Evolutionary conservation across 1,140 invertebrate species (phyloP).

Genomic region (Temnothorax longispinosus): DNA sequence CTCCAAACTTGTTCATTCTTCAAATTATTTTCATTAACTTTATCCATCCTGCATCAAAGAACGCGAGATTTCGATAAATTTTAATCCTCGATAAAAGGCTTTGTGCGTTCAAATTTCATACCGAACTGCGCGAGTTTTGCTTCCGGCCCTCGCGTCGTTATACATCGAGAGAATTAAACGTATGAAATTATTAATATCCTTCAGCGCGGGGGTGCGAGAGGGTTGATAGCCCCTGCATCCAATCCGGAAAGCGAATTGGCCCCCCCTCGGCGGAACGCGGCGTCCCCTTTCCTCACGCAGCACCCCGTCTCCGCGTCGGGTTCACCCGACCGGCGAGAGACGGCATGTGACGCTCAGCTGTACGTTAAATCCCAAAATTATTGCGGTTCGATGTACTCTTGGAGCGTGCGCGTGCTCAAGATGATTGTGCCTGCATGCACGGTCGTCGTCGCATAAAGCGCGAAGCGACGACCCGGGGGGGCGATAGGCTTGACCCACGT

Average conservation of each 20-base stretch:
- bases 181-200: constrained; percentile 81
- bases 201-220: constrained; percentile 59
- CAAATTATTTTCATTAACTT: not conserved
- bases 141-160: not conserved
- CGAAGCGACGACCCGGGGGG: not conserved
- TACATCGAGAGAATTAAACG: constrained; percentile 73
- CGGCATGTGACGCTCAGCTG: constrained; percentile 81
- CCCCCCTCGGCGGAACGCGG: constrained; percentile 69
- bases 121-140: not conserved
- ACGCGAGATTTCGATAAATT: not conserved
- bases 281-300: constrained; percentile 46
- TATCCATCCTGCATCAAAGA: too few species aligned
- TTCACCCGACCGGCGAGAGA: constrained; percentile 48
- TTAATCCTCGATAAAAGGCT: not conserved
- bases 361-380: constrained; percentile 82
- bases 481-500: constrained; percentile 32
- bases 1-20: not conserved
- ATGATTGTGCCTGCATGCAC: constrained; percentile 52
- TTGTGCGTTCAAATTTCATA: not conserved
- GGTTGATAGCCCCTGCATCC: constrained; percentile 67
- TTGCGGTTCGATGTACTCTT: constrained; percentile 64
- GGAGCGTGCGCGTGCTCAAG: constrained; percentile 26
- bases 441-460: constrained; percentile 50
- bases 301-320: constrained; percentile 39
- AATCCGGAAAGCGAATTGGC: constrained; percentile 77